Percentiles rank a stretch among this genome's conserved stretches.
Conservation (phyloP, 2,888 invertebrate genomes). For the Chydorus sphaericus region DNA sequence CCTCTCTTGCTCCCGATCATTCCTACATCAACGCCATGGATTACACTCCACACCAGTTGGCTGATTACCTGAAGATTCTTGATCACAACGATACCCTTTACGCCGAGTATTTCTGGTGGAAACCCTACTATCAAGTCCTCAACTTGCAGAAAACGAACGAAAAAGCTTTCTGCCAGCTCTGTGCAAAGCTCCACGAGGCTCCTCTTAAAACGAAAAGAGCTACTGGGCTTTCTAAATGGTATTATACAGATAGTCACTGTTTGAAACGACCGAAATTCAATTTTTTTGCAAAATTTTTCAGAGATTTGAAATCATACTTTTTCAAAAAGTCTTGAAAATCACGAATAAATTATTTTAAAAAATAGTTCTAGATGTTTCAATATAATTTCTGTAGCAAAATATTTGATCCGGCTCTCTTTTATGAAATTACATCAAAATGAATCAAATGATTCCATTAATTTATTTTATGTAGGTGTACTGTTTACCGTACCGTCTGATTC, state of each 20-base stretch:
- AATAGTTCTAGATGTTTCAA: too few species aligned
- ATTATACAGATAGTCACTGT: slow-evolving; percentile 2
- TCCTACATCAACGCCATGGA: slow-evolving; percentile 94
- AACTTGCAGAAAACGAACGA: background rate
- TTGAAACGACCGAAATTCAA: background rate
- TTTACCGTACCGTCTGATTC: too few species aligned
- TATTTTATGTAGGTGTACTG: too few species aligned
- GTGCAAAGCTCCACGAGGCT: slow-evolving; percentile 7
- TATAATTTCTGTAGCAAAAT: too few species aligned
- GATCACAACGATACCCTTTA: slow-evolving; percentile 78
- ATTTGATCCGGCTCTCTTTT: too few species aligned
- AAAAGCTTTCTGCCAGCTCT: slow-evolving; percentile 9
- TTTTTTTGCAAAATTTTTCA: too few species aligned
- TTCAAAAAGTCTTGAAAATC: too few species aligned
- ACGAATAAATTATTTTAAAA: too few species aligned
- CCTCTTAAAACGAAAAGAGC: background rate
- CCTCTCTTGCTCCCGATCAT: slow-evolving; percentile 68
- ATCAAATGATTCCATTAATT: too few species aligned
- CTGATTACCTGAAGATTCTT: slow-evolving; percentile 66
- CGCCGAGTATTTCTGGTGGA: slow-evolving; percentile 89
- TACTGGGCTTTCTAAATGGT: slow-evolving; percentile 1
- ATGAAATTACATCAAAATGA: too few species aligned
- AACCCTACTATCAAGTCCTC: slow-evolving; percentile 28
- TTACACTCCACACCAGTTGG: slow-evolving; percentile 73
- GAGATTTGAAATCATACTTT: too few species aligned